These are phyloP conservation scores for Hedya salicella DNA, from an alignment of 2,888 invertebrate species.

Conservation along the genomic window DNA sequence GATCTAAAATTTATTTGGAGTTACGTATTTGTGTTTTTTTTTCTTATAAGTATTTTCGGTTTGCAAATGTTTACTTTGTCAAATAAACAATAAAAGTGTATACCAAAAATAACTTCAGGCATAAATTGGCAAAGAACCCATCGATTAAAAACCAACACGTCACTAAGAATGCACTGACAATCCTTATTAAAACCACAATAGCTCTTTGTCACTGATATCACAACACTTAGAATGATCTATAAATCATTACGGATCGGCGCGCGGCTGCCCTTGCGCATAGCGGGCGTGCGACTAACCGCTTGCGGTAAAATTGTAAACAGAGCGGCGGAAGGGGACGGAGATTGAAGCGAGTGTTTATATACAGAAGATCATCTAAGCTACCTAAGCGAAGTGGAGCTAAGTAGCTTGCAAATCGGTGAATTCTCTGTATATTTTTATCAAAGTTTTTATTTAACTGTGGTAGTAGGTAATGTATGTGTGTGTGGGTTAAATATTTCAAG, in stretches of 20 bases:
- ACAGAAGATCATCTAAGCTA: neutral
- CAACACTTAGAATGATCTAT: slow-evolving; percentile 49
- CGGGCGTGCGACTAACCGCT: slow-evolving; percentile 58
- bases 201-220: slow-evolving; percentile 54
- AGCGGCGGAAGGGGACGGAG: slow-evolving; percentile 55
- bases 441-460: no score
- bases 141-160: slow-evolving; percentile 51
- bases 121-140: slow-evolving; percentile 52
- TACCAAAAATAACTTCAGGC: neutral
- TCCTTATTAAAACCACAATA: slow-evolving; percentile 51
- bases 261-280: slow-evolving; percentile 63
- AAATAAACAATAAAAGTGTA: neutral
- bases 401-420: no score
- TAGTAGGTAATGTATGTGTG: no score
- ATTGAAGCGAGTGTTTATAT: slow-evolving; percentile 8
- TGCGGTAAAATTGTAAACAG: slow-evolving; percentile 72
- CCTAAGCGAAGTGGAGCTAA: no score
- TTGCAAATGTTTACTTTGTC: no score
- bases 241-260: slow-evolving; percentile 53
- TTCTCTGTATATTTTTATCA: no score
- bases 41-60: no score
- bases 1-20: no score
- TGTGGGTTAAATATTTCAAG: no score
- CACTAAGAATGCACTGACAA: slow-evolving; percentile 55
- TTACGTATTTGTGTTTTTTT: no score